phyloP scores from a whole-genome alignment of 2,113 vertebrate genomes.

The Spea multiplicata region DNA sequence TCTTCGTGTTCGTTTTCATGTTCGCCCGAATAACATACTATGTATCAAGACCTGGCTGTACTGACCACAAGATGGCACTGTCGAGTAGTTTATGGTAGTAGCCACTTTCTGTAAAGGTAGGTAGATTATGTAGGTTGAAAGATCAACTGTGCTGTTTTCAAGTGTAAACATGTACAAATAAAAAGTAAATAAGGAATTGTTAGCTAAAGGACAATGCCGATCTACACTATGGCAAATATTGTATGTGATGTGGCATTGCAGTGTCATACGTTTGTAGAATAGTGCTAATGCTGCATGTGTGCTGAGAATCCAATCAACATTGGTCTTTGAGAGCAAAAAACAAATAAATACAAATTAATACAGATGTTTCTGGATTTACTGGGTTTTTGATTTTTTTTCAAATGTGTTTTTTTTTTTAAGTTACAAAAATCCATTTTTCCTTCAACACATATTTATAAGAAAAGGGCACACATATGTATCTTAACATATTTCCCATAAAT shows the following conservation, averaged over 20 bases:
- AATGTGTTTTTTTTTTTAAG: not conserved
- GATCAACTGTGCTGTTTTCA: not conserved
- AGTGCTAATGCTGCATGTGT: not conserved
- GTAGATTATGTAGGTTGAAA: not conserved
- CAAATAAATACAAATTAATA: not conserved
- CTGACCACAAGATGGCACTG: not conserved
- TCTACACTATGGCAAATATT: not conserved
- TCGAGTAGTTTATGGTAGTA: not conserved
- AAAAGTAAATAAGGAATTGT: not conserved
- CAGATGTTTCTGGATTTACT: not conserved
- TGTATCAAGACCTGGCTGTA: not conserved
- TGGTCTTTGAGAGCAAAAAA: too few species aligned
- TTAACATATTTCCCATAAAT: slow-evolving; percentile 34
- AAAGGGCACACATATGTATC: not conserved
- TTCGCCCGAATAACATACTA: too few species aligned
- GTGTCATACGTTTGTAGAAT: not conserved
- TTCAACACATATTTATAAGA: slow-evolving; percentile 17
- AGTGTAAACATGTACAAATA: not conserved
- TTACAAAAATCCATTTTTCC: not conserved
- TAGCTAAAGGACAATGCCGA: not conserved
- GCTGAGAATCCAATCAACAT: not conserved
- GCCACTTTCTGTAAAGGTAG: too few species aligned
- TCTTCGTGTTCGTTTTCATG: too few species aligned
- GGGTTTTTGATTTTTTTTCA: not conserved
- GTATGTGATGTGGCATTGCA: not conserved